Conservation (phyloP, 2,888 invertebrate genomes). For the Scaptomyza polygonia region DNA sequence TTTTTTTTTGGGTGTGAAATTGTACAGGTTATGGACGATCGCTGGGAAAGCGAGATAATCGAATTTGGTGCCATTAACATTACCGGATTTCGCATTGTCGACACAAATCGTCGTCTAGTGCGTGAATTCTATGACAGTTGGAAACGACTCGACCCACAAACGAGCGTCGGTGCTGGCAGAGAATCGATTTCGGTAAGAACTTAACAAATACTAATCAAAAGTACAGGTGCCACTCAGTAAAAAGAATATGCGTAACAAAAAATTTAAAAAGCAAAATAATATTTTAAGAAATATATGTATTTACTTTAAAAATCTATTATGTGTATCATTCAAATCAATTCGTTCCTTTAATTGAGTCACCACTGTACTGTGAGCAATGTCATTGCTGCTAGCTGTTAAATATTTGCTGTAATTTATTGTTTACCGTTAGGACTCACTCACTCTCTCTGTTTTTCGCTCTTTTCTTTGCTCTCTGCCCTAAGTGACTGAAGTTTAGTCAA, state of each 20-base stretch:
- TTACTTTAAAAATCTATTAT: not conserved
- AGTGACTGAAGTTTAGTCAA: constrained; percentile 52
- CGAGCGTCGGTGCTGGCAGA: constrained; percentile 90
- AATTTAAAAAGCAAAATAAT: not conserved
- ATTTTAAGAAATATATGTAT: not conserved
- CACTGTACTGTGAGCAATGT: constrained; percentile 24
- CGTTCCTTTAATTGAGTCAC: not conserved
- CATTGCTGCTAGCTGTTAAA: constrained; percentile 61
- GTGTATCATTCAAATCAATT: not conserved
- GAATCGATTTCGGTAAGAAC: constrained; percentile 93
- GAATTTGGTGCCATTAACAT: constrained; percentile 99
- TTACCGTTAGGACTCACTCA: constrained; percentile 35
- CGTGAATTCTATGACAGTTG: constrained; percentile 95
- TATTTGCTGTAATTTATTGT: constrained; percentile 76
- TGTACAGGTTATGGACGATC: constrained; percentile 95
- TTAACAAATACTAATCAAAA: not conserved
- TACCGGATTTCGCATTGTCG: constrained; percentile 98
- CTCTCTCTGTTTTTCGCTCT: not conserved
- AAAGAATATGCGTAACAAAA: not conserved
- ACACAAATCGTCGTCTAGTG: constrained; percentile 91
- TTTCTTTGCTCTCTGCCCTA: constrained; percentile 22
- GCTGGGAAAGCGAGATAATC: constrained; percentile 96
- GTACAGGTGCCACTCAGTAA: not conserved
- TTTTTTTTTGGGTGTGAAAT: not conserved
- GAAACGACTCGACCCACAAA: constrained; percentile 91